phyloP scores from a whole-genome alignment of 1,140 invertebrate species.

The Heliconius melpomene region DNA sequence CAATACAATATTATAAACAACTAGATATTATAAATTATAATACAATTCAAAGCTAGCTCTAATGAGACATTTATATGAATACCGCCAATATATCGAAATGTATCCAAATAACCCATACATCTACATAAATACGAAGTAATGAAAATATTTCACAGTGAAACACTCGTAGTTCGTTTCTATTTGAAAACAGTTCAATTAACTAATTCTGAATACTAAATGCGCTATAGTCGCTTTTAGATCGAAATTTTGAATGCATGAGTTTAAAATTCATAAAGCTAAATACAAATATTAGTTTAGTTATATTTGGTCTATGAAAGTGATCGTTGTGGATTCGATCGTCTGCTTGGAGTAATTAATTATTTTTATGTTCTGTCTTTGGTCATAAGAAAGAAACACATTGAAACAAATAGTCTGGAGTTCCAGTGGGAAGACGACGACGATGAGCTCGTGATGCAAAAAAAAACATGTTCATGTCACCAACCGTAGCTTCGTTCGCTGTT shows the following conservation, averaged over 20 bases:
- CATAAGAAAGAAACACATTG: no score
- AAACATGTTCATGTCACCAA: no score
- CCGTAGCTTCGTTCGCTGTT: no score
- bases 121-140: not conserved
- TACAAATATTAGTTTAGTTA: not conserved
- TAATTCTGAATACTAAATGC: conserved; percentile 7
- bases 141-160: not conserved
- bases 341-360: no score
- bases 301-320: not conserved
- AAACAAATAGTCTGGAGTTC: no score
- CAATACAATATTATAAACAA: not conserved
- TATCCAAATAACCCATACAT: not conserved
- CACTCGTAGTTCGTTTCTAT: not conserved
- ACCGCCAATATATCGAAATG: not conserved
- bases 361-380: no score
- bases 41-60: not conserved
- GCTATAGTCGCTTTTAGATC: conserved; percentile 6
- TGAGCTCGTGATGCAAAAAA: no score
- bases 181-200: conserved; percentile 11
- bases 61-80: conserved; percentile 3
- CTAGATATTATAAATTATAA: not conserved
- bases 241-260: conserved; percentile 10
- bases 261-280: conserved; percentile 11
- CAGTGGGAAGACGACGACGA: no score
- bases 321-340: no score